Conservation (phyloP, 2,113 vertebrate species). For the Buteo buteo region DNA sequence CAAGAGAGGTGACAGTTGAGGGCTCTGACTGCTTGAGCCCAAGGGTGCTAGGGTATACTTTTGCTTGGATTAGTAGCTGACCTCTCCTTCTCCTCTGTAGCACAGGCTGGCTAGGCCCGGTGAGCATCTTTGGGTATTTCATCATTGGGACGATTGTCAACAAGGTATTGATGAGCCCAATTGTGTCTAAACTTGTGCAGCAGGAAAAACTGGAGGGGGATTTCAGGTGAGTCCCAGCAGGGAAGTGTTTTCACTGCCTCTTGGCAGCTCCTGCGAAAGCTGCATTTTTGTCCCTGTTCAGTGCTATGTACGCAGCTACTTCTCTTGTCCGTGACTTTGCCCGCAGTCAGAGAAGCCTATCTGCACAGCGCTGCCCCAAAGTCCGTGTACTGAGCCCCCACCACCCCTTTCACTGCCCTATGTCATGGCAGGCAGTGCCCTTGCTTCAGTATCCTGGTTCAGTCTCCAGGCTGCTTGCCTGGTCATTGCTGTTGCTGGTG, state of each 20-base stretch:
- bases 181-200: slow-evolving; percentile 87
- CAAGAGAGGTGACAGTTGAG: background rate
- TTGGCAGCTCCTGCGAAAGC: background rate
- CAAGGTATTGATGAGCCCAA: slow-evolving; percentile 90
- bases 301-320: background rate
- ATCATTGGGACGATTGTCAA: slow-evolving; percentile 87
- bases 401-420: background rate
- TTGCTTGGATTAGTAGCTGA: background rate
- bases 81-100: slow-evolving; percentile 65
- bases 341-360: background rate
- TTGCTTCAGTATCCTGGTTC: background rate
- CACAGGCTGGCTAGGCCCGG: slow-evolving; percentile 91
- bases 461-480: background rate
- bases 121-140: slow-evolving; percentile 93
- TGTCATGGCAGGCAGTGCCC: background rate
- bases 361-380: background rate
- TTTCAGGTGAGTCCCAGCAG: slow-evolving; percentile 81
- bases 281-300: background rate
- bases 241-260: background rate
- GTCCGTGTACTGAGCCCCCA: rapidly evolving
- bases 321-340: background rate
- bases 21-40: background rate
- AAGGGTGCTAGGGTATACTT: background rate
- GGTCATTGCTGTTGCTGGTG: background rate
- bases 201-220: slow-evolving; percentile 97